Conservation (phyloP, 2,797 vertebrate genomes). For the Hapalemur alaotrensis region DNA sequence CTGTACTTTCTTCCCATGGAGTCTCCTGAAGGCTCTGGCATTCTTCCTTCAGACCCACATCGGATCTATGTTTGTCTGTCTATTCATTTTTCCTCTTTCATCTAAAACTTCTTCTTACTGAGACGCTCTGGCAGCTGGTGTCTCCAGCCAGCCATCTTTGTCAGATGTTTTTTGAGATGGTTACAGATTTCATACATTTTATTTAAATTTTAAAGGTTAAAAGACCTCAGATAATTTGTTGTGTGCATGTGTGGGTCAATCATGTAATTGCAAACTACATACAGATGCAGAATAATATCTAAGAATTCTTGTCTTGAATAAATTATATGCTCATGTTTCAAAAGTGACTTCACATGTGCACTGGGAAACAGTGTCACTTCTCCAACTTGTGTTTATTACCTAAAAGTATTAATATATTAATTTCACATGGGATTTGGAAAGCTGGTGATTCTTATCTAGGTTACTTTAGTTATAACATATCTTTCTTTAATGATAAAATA, state of each 20-base stretch:
- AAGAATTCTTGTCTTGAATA: constrained; percentile 22
- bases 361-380: constrained; percentile 19
- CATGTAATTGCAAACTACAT: not conserved
- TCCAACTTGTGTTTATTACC: constrained; percentile 48
- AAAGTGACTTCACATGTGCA: not conserved
- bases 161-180: not conserved
- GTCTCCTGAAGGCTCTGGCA: no score
- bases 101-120: no score
- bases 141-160: no score
- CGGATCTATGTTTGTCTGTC: no score
- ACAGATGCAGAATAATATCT: not conserved
- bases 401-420: constrained; percentile 16
- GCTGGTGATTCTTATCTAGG: constrained; percentile 30
- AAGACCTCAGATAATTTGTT: not conserved
- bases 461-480: constrained; percentile 58
- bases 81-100: no score
- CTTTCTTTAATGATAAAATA: constrained; percentile 53
- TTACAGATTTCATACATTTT: not conserved
- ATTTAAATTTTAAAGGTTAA: constrained; percentile 10
- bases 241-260: not conserved
- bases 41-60: no score
- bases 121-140: no score
- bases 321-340: not conserved
- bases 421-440: not conserved
- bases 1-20: no score